A percentile compares a stretch with the other conserved stretches of the same genome.
Conservation (phyloP, 2,797 vertebrate genomes). For the Semotilus atromaculatus region DNA sequence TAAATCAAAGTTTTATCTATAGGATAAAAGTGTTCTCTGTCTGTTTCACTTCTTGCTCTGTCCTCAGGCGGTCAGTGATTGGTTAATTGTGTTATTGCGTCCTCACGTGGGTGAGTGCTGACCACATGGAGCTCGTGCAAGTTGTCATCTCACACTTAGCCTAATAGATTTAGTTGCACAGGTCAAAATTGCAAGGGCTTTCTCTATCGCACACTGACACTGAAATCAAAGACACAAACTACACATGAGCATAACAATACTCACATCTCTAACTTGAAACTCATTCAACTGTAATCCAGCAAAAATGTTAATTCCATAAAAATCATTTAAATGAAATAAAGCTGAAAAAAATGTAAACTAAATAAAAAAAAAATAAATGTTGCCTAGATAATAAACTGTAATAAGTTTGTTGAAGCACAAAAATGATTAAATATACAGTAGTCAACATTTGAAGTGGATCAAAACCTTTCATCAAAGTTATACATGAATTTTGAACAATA, state of each 20-base stretch:
- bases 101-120: neutral
- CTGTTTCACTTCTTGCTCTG: neutral
- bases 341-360: neutral
- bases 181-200: neutral
- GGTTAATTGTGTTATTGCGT: neutral
- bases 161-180: neutral
- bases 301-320: neutral
- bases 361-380: neutral
- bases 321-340: neutral
- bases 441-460: too few relatives aligned
- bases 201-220: neutral
- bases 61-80: conserved; percentile 1
- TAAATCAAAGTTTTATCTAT: neutral
- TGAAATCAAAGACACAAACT: neutral
- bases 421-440: neutral
- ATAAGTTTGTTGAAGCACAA: neutral
- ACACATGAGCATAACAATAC: neutral
- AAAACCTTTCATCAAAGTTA: too few relatives aligned
- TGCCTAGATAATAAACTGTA: neutral
- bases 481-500: too few relatives aligned
- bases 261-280: neutral
- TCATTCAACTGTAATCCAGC: neutral
- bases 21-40: too few relatives aligned
- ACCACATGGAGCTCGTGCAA: neutral
- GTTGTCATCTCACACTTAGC: neutral